phyloP scores from a whole-genome alignment of 2,888 invertebrate genomes.

The Chromoteleia sp. region DNA sequence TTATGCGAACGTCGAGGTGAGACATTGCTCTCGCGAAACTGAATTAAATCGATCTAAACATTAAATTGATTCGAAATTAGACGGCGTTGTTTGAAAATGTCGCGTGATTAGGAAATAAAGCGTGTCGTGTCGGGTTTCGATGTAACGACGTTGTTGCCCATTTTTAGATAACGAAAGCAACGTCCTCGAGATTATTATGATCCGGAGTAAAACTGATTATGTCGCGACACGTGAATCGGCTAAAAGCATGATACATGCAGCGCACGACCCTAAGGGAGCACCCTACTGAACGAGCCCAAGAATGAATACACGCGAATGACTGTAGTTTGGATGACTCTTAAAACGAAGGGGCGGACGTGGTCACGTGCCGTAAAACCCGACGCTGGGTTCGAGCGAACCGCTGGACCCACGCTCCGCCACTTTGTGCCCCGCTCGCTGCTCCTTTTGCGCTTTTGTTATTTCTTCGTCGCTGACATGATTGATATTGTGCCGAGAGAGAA shows the following conservation, averaged over 20 bases:
- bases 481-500: conserved; percentile 66
- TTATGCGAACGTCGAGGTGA: background rate
- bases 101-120: conserved; percentile 46
- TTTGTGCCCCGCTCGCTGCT: conserved; percentile 66
- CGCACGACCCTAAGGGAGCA: conserved; percentile 69
- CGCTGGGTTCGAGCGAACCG: conserved; percentile 64
- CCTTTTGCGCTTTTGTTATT: conserved; percentile 65
- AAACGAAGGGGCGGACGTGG: conserved; percentile 77
- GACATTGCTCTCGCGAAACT: conserved; percentile 3
- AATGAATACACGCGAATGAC: conserved; percentile 74
- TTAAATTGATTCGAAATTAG: background rate
- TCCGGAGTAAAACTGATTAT: conserved; percentile 75
- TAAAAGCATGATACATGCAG: conserved; percentile 67
- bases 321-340: conserved; percentile 78
- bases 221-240: conserved; percentile 74
- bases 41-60: background rate
- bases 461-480: conserved; percentile 72
- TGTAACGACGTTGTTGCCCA: conserved; percentile 51
- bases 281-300: conserved; percentile 77
- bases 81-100: conserved; percentile 2
- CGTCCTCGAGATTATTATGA: conserved; percentile 65
- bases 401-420: conserved; percentile 74
- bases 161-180: conserved; percentile 57
- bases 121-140: conserved; percentile 15
- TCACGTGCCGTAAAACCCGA: conserved; percentile 77